These are phyloP conservation scores for Pediacus dermestoides DNA, from an alignment of 2,888 invertebrate species.

Conservation along the genomic window DNA sequence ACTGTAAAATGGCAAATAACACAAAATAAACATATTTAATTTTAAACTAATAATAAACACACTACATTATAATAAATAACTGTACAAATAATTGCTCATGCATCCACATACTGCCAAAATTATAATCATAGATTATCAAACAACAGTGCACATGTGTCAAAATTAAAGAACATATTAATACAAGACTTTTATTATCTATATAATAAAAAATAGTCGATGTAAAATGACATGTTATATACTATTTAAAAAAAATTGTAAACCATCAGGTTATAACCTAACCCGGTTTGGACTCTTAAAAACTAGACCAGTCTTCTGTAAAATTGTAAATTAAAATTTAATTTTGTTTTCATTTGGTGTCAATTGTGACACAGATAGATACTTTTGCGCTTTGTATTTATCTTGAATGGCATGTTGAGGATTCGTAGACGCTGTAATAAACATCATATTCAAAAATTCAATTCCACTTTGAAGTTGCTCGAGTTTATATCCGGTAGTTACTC, in stretches of 20 bases:
- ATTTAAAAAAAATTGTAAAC: too few relatives aligned
- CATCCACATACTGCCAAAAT: too few relatives aligned
- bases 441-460: conserved; percentile 63
- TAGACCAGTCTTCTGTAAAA: conserved; percentile 17
- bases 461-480: conserved; percentile 64
- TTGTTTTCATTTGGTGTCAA: conserved; percentile 24
- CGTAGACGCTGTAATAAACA: conserved; percentile 64
- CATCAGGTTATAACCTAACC: too few relatives aligned
- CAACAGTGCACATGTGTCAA: too few relatives aligned
- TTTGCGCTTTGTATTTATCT: conserved; percentile 81
- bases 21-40: not conserved
- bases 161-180: too few relatives aligned
- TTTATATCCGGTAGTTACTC: conserved; percentile 65
- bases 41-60: not conserved
- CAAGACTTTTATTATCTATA: too few relatives aligned
- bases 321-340: conserved; percentile 19
- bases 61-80: conserved; percentile 2
- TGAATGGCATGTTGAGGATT: conserved; percentile 79
- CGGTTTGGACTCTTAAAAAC: too few relatives aligned
- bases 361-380: conserved; percentile 52
- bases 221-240: too few relatives aligned
- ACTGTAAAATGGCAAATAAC: not conserved
- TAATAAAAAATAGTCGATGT: too few relatives aligned
- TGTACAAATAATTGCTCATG: too few relatives aligned
- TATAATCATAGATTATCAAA: too few relatives aligned